Evolutionary conservation across 2,113 vertebrate species (phyloP).

Genomic region (Labrus mixtus): DNA sequence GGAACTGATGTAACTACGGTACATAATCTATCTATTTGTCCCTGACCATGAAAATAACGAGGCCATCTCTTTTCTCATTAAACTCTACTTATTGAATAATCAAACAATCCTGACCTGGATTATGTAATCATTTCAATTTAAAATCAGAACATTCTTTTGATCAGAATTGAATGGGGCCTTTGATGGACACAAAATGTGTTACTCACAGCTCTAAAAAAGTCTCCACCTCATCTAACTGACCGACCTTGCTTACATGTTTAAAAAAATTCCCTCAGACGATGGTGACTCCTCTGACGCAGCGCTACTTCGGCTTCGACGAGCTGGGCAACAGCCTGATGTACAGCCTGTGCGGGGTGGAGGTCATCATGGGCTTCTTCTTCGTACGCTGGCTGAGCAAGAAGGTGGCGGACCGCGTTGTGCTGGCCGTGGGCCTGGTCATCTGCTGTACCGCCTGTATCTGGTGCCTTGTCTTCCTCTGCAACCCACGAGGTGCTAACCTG

Average conservation of each 20-base stretch:
- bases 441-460: conserved; percentile 87
- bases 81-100: background rate
- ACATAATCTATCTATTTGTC: conserved; percentile 8
- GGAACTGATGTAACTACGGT: conserved; percentile 13
- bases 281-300: conserved; percentile 89
- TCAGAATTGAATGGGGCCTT: conserved; percentile 12
- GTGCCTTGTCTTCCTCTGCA: conserved; percentile 87
- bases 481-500: conserved; percentile 82
- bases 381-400: conserved; percentile 85
- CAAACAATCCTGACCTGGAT: conserved; percentile 10
- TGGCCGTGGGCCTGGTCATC: conserved; percentile 84
- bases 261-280: conserved; percentile 80
- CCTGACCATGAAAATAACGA: conserved; percentile 4
- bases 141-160: conserved; percentile 42
- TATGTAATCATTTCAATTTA: conserved; percentile 30
- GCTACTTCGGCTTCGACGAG: conserved; percentile 85
- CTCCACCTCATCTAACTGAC: conserved; percentile 12
- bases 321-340: conserved; percentile 90
- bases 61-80: conserved; percentile 4
- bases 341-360: conserved; percentile 88
- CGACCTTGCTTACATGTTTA: conserved; percentile 34
- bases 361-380: conserved; percentile 87
- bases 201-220: conserved; percentile 31
- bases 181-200: conserved; percentile 24
- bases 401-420: conserved; percentile 83